Conservation (phyloP, 2,797 vertebrate genomes). For the Spinibarbus caldwelli region DNA sequence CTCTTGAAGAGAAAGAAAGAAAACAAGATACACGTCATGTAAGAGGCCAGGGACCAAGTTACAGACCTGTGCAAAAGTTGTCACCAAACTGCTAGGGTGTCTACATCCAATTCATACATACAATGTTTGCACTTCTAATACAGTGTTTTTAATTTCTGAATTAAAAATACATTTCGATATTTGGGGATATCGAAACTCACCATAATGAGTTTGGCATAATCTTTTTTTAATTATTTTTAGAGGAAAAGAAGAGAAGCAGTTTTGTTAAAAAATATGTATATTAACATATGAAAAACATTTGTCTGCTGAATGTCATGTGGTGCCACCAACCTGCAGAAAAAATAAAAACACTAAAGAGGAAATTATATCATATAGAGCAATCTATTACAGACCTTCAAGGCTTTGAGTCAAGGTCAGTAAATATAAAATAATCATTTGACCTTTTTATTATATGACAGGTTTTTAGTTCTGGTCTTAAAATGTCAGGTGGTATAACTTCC, state of each 20-base stretch:
- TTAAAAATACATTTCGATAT: neutral
- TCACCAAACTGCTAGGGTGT: neutral
- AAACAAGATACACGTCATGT: neutral
- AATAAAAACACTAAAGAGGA: neutral
- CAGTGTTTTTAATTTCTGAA: neutral
- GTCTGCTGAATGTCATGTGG: neutral
- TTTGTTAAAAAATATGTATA: neutral
- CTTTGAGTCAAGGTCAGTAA: neutral
- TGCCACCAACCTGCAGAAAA: neutral
- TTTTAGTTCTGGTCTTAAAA: neutral
- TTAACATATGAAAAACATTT: neutral
- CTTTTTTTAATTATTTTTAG: too few relatives aligned
- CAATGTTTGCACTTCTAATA: neutral
- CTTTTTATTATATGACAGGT: neutral
- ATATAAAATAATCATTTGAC: too few relatives aligned
- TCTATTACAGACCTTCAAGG: neutral
- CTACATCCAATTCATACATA: too few relatives aligned
- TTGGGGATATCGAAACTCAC: too few relatives aligned
- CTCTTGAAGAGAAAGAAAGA: conserved; percentile 57
- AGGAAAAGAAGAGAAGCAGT: neutral
- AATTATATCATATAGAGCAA: neutral
- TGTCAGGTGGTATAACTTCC: neutral
- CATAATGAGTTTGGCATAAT: too few relatives aligned
- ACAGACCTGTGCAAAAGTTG: neutral
- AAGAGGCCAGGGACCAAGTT: neutral